Base-by-base conservation (phyloP, 2,888 invertebrate genomes). In the Chrysolina oricalcia region DNA sequence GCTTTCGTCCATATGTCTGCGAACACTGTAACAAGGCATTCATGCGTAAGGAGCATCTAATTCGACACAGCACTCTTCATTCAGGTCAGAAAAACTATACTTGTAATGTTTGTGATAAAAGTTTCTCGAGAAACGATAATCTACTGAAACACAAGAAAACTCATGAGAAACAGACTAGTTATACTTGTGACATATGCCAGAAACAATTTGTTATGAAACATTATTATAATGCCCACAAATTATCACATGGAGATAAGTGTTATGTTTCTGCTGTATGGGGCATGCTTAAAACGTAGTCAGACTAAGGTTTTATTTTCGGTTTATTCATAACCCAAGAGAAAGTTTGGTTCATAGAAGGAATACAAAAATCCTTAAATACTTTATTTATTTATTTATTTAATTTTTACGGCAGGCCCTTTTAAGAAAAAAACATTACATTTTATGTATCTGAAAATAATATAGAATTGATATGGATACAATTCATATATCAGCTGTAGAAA, bases 1-100 rank as follows among this genome's bases (percentile, higher is more conserved):
- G 93, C 8, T 90, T 93, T 77, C 89, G 94, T 62, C 93, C 93
- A 0, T 94, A 92, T 82, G 91, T 91, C 23, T 94, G 93, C 79
- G 90, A 90, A 0, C 91, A 92, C 50, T 94, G 94, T 84, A 90
- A 91, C 62, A 93, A 93, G 83, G 91, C 92, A 0, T 94, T 93
- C 83, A 92, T 92, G 83, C 90, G 93, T 2, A 93, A 94, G 80
- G 93, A 94, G 83, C 94, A 94, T 85, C 85, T 94, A 67, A 89
- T 93, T 72, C 89, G 93, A 4, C 94, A 94, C 84, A 89, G 91
- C 75, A 91, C 93, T 0, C 92, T 93, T 2, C 93, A 94, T 82
- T 92, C 93, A 0, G 93, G 93, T 0, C 91, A 92, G 81, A 93
- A 93, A 82, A 91, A 92, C 89, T 93, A 91, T 83, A 91, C 90